Base-by-base conservation (phyloP, 2,888 invertebrate species). In the Acronicta alni region DNA sequence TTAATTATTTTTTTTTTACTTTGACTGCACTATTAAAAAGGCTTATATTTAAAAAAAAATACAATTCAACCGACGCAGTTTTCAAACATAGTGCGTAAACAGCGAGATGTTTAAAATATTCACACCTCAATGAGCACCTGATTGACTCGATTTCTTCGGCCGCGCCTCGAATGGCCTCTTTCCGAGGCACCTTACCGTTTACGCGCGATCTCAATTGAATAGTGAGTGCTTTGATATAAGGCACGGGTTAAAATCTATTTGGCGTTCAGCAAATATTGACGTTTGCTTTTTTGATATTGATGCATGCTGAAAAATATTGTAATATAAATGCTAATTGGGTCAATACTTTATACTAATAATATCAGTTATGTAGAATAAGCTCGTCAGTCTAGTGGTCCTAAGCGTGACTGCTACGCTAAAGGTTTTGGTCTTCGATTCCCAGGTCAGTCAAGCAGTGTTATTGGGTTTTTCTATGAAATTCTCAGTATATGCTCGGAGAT, bases 71-170 rank as follows among this genome's bases (percentile, higher is more conserved):
- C 26, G 42, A 39, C 1, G 8, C 46, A 35, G 14, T 54, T 51
- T 17, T 15, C 0, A 18, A 46, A 43, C 42, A 23, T 44, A 61
- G 57, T 65, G 68, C 58, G 73, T 57, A 53, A 46, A 35, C 39
- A 44, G 20, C 35, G 49, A 66, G 32, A 52, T 45, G 41, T 65
- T 64, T 49, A 37, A 62, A 64, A 75, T 67, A 75, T 72, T 79
- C 64, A 53, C 72, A 45, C 51, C 46, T 39, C 59, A 66, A 66
- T 71, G 57, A 56, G 18, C 62, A 38, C 42, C 52, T 71, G 77
- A 76, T 79, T 79, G 75, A 76, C 59, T 74, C 53, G 49, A 58
- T 48, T 67, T 46, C 59, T 42, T 58, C 41, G 43, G 39, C 32
- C 1, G 3, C 37, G 30, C 8, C 16, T 48, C 46, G 7, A 17